These are phyloP conservation scores for Peromyscus nudipes DNA, from an alignment of 2,797 vertebrate species.

Conservation along the genomic window DNA sequence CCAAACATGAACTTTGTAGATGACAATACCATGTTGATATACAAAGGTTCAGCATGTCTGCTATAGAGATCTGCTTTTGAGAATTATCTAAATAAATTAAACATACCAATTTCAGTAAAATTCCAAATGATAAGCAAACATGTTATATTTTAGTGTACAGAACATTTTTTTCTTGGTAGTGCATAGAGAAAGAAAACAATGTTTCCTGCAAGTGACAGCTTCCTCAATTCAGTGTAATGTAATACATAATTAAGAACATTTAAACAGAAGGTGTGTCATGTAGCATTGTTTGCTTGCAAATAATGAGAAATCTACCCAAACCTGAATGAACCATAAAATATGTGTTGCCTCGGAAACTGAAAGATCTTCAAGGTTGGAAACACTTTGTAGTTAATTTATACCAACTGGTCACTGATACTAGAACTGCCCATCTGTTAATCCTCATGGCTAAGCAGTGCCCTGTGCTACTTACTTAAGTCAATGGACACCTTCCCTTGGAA, in stretches of 20 bases:
- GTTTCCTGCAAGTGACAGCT: background rate
- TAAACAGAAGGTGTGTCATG: conserved; percentile 28
- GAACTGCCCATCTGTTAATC: background rate
- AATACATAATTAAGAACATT: conserved; percentile 47
- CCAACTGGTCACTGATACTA: background rate
- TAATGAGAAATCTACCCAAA: conserved; percentile 40
- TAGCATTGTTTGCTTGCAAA: conserved; percentile 45
- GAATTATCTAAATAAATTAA: background rate
- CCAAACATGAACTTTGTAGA: background rate
- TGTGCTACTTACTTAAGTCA: background rate
- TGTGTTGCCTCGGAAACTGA: background rate
- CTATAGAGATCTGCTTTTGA: background rate
- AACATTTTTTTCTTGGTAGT: background rate
- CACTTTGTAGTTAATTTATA: background rate
- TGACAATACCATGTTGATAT: background rate
- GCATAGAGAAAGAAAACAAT: conserved; percentile 20
- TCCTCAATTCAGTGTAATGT: conserved; percentile 9
- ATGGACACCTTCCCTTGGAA: background rate
- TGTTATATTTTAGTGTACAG: background rate
- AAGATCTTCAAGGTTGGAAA: conserved; percentile 31
- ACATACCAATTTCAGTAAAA: conserved; percentile 20
- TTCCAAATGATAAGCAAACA: background rate
- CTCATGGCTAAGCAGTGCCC: background rate
- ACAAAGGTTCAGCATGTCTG: background rate
- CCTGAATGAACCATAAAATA: background rate